These are phyloP conservation scores for Xenentodon cancila DNA, from an alignment of 2,797 vertebrate genomes.

Conservation along the genomic window DNA sequence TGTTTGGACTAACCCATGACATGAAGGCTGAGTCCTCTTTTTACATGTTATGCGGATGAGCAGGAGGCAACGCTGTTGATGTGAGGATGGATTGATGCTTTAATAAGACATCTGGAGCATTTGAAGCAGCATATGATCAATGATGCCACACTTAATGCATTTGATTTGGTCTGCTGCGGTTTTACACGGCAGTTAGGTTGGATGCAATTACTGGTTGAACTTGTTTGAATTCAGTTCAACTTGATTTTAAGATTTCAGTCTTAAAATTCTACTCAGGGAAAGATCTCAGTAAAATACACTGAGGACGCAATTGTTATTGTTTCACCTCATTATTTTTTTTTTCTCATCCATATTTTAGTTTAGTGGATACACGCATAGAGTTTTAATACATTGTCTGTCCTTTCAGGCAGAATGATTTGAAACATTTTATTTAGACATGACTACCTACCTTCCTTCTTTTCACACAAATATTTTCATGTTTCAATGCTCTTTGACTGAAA, in stretches of 20 bases:
- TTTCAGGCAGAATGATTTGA: neutral
- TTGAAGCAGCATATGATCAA: conserved; percentile 1
- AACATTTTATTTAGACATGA: conserved; percentile 16
- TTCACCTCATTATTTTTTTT: neutral
- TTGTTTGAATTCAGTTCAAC: no score
- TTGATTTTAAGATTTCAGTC: no score
- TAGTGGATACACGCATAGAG: neutral
- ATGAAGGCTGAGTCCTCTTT: conserved; percentile 23
- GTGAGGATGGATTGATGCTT: conserved; percentile 39
- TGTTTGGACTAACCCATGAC: conserved; percentile 18
- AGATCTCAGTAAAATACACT: neutral
- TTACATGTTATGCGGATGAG: conserved; percentile 22
- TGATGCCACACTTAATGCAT: conserved; percentile 8
- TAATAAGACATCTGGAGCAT: conserved; percentile 14
- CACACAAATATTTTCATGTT: conserved; percentile 3
- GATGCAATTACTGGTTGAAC: no score
- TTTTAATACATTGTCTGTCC: neutral
- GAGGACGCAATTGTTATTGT: neutral
- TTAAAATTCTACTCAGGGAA: no score
- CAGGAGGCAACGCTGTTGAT: conserved; percentile 43
- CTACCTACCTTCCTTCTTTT: conserved; percentile 7
- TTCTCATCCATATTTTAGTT: neutral
- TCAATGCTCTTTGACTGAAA: conserved; percentile 1
- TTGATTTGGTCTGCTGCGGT: neutral
- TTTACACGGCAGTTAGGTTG: neutral